Base-by-base conservation (phyloP, 2,888 invertebrate species). In the Unio delphinus region DNA sequence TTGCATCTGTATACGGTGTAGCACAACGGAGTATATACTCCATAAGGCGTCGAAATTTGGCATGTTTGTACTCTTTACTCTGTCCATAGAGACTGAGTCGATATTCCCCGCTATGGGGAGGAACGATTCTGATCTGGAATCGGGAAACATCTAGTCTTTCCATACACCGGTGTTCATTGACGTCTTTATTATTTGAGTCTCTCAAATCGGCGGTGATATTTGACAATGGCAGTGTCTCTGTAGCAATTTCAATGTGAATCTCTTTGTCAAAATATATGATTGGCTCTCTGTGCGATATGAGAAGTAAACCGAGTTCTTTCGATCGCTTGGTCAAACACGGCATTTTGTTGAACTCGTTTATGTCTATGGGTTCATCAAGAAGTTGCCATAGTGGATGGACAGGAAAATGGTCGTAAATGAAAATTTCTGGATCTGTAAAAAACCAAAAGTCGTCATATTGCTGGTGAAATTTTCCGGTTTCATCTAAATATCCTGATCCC, bases 391-490 rank as follows among this genome's bases (percentile, higher is more conserved):
- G 57, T 59, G 69, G 65, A 70, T 82, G 81, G 4, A 70, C 55
- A 5, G 84, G 83, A 67, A 81, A 82, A 66, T 84, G 85, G 28
- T 76, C 75, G 34, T 76, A 75, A 17, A 78, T 71, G 56, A 83
- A 82, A 20, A 72, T 68, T 60, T 82, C 80, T 0, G 86, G 84
- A 54, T 84, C 83, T 0, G 83, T 83, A 34, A 85, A 69, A 72
- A 86, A 86, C 74, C 80, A 84, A 65, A 80, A 79, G n/a, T 86
- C 86, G 56, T 80, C 79, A 34, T 76, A 80, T 11, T 79, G 75
- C 11, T 70, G 79, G 1, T 68, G 58, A 54, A 80, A 81, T 61
- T 71, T 74, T 23, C 73, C 74, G 11, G 67, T 57, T 3, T 62
- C 54, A 60, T 74, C 75, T 0, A 75, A 34, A 23, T 60, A 74